Evolutionary conservation across 2,888 invertebrate genomes (phyloP).

Genomic region (Boloria selene): DNA sequence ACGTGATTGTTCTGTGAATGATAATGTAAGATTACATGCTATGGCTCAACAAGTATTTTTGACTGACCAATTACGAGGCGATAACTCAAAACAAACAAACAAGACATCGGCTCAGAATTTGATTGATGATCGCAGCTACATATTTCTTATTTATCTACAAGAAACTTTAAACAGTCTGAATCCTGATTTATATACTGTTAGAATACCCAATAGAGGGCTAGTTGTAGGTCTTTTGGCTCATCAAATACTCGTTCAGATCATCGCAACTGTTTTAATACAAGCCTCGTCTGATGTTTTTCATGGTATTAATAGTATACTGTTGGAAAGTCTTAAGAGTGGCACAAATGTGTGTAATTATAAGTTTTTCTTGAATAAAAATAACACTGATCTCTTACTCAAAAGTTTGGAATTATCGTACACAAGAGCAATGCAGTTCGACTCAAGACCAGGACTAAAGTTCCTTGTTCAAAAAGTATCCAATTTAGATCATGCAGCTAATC

Average conservation of each 20-base stretch:
- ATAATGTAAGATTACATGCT: conserved; percentile 92
- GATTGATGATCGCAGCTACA: conserved; percentile 92
- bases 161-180: conserved; percentile 87
- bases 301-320: conserved; percentile 83
- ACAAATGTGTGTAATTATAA: conserved; percentile 71
- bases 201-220: conserved; percentile 93
- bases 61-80: conserved; percentile 78
- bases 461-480: conserved; percentile 96
- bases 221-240: conserved; percentile 95
- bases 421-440: conserved; percentile 93
- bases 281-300: conserved; percentile 85
- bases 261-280: conserved; percentile 93
- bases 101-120: conserved; percentile 73
- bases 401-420: conserved; percentile 92
- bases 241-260: conserved; percentile 95
- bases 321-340: conserved; percentile 76
- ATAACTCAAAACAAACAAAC: conserved; percentile 59
- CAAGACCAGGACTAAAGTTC: conserved; percentile 95
- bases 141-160: conserved; percentile 92
- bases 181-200: conserved; percentile 89
- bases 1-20: conserved; percentile 91
- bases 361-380: conserved; percentile 81
- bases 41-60: conserved; percentile 94
- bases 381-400: conserved; percentile 87
- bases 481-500: conserved; percentile 91